These are phyloP conservation scores for Dasysyrphus albostriatus DNA, from an alignment of 2,888 invertebrate species.

Conservation along the genomic window DNA sequence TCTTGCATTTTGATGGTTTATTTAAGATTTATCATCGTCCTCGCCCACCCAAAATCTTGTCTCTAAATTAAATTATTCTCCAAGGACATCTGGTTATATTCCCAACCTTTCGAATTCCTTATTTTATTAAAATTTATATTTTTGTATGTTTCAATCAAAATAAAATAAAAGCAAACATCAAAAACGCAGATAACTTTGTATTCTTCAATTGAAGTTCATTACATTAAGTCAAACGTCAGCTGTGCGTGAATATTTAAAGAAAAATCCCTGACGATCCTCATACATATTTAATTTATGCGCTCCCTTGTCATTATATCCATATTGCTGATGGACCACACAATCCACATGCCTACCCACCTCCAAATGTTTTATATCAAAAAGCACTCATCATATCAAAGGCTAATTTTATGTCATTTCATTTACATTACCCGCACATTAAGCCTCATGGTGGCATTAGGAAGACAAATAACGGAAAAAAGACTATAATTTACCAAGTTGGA, in stretches of 20 bases:
- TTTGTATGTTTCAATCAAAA: slow-evolving; percentile 48
- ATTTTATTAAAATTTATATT: not conserved
- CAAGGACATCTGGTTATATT: slow-evolving; percentile 25
- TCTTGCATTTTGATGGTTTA: slow-evolving; percentile 53
- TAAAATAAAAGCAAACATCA: slow-evolving; percentile 9
- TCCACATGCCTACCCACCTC: not conserved
- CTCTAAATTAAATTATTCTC: slow-evolving; percentile 44
- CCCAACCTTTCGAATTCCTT: not conserved
- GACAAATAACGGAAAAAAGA: not conserved
- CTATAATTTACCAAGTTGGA: not conserved
- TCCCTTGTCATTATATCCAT: slow-evolving; percentile 22
- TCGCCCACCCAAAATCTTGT: slow-evolving; percentile 11
- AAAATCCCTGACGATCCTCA: not conserved
- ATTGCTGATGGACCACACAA: slow-evolving; percentile 37
- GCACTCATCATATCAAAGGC: slow-evolving; percentile 60
- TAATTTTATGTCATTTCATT: slow-evolving; percentile 64
- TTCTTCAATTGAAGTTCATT: slow-evolving; percentile 26
- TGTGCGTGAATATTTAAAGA: slow-evolving; percentile 14
- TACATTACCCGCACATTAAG: slow-evolving; percentile 47
- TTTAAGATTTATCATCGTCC: slow-evolving; percentile 9
- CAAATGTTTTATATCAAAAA: slow-evolving; percentile 14
- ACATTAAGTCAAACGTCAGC: slow-evolving; percentile 15
- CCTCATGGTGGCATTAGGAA: not conserved
- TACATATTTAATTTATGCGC: slow-evolving; percentile 10
- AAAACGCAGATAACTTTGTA: slow-evolving; percentile 21